Percentiles rank a stretch among this genome's conserved stretches.
phyloP scores from a whole-genome alignment of 2,113 vertebrate genomes.

The Apteryx owenii region DNA sequence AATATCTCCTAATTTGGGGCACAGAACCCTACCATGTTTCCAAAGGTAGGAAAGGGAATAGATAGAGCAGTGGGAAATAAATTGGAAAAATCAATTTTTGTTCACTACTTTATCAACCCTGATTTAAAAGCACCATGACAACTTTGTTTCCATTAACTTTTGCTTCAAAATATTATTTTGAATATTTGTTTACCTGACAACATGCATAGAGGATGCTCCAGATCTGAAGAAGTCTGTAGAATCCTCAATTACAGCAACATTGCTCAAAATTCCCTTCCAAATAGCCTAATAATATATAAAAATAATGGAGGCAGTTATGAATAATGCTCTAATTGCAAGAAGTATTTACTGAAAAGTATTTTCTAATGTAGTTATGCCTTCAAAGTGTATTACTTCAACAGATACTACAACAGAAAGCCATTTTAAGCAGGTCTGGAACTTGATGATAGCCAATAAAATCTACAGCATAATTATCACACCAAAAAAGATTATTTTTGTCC shows the following conservation, averaged over 20 bases:
- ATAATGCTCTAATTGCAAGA: neutral
- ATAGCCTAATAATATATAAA: slow-evolving; percentile 68
- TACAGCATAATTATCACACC: neutral
- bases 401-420: neutral
- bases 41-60: neutral
- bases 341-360: neutral
- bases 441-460: neutral
- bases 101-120: neutral
- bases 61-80: neutral
- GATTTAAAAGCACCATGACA: neutral
- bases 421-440: neutral
- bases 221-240: slow-evolving; percentile 88
- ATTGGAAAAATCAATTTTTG: neutral
- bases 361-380: neutral
- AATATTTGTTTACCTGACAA: slow-evolving; percentile 78
- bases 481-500: neutral
- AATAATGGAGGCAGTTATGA: neutral
- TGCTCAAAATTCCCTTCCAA: slow-evolving; percentile 87
- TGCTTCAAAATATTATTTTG: neutral
- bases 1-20: neutral
- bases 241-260: slow-evolving; percentile 78
- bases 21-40: neutral
- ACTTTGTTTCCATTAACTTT: neutral
- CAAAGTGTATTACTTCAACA: neutral
- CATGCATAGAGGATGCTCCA: slow-evolving; percentile 87